Base-by-base conservation (phyloP, 2,797 vertebrate species). In the Oceanodroma leucorhoa region DNA sequence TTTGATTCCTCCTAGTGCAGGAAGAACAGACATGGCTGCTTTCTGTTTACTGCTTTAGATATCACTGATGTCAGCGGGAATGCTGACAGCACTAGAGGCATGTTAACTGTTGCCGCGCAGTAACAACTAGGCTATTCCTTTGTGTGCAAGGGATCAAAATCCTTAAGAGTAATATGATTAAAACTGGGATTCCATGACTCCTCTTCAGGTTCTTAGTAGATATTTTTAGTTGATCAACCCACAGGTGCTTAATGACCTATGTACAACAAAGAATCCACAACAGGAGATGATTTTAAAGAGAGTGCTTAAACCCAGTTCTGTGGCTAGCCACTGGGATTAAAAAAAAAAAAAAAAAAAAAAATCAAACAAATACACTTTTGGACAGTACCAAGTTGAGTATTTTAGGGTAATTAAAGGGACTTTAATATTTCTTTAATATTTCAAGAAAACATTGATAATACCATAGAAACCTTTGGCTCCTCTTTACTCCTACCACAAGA, bases 21-120 rank as follows among this genome's bases (percentile, higher is more conserved):
- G 51, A 80, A 58, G 67, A 92, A 32, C 62, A 89, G 96, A 89
- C 91, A 96, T 95, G 95, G 96, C 96, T 94, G 88, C 88, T 71
- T 36, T 95, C 50, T 96, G 94, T 93, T 97, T 93, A 94, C 94
- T 77, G 95, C 75, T 93, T 40, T 43, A 55, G 73, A 89, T 73
- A 67, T 3, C 89, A 85, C 94, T 96, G 95, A 90, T 96, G 96
- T 97, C 96, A 97, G 93, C 75, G 0, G 80, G 66, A 93, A 60
- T 1, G 73, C 92, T 77, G 86, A 89, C 64, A 90, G 92, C 65
- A 6, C 77, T 10, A 70, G 61, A 34, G 57, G 45, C 5, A 1
- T 1, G n/a, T 96, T 97, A 97, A 97, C 96, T 66, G 23, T 93
- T 96, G 81, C 94, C 0, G 30, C 32, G 72, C 96, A 71, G 41